Evolutionary conservation across 1,140 invertebrate species (phyloP).

Genomic region (Halyomorpha halys): DNA sequence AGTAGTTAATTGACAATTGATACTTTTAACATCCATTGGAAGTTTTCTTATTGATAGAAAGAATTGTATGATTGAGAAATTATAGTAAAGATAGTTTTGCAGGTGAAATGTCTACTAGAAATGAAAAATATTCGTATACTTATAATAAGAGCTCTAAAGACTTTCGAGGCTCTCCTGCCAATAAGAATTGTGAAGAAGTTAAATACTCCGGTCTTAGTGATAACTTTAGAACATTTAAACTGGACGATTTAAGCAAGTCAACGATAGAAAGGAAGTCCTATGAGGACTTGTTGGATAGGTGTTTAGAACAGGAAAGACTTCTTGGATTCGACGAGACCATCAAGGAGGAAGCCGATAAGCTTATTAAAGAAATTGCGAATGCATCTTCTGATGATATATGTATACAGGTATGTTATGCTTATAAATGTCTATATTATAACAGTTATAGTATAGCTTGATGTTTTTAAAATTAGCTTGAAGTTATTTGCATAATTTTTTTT

Average conservation of each 20-base stretch:
- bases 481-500: too few species aligned
- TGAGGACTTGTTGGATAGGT: slow-evolving; percentile 6
- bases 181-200: not conserved
- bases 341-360: slow-evolving; percentile 9
- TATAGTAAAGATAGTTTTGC: slow-evolving; percentile 5
- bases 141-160: not conserved
- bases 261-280: slow-evolving; percentile 10
- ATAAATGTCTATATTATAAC: too few species aligned
- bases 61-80: not conserved
- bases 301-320: slow-evolving; percentile 10
- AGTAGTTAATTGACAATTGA: too few species aligned
- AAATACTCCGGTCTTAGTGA: not conserved
- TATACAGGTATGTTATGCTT: too few species aligned
- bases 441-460: too few species aligned
- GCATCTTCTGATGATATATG: not conserved
- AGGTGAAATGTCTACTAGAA: not conserved
- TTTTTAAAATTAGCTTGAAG: too few species aligned
- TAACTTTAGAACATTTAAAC: slow-evolving; percentile 2
- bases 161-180: not conserved
- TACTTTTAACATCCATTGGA: too few species aligned
- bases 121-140: not conserved
- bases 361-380: slow-evolving; percentile 2
- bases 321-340: slow-evolving; percentile 4
- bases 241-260: slow-evolving; percentile 5
- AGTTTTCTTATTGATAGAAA: too few species aligned